Percentiles rank a stretch among this genome's conserved stretches.
These are phyloP conservation scores for Columba livia DNA, from an alignment of 2,113 vertebrate genomes.

Conservation along the genomic window DNA sequence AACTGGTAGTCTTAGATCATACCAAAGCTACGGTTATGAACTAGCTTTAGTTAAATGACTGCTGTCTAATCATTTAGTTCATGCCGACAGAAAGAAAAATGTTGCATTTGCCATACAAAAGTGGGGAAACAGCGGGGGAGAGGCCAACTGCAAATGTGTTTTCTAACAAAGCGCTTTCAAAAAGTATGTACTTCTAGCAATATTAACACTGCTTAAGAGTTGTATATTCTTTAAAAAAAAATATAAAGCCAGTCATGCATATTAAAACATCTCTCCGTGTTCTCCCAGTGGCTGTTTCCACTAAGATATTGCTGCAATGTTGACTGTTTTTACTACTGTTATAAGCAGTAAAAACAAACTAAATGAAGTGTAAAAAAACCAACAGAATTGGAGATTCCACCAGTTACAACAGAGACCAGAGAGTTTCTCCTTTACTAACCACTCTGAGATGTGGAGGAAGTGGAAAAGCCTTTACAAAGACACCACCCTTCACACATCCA, in stretches of 20 bases:
- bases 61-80: background rate
- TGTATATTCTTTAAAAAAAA: background rate
- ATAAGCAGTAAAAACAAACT: background rate
- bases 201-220: background rate
- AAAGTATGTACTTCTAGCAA: background rate
- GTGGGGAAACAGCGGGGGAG: rapidly evolving
- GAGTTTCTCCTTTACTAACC: background rate
- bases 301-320: background rate
- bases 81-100: background rate
- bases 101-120: background rate
- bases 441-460: background rate
- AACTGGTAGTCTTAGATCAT: background rate
- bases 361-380: background rate
- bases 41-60: background rate
- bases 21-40: background rate
- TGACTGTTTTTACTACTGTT: background rate
- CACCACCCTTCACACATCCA: too few species aligned
- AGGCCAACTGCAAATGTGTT: background rate
- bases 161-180: background rate
- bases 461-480: background rate
- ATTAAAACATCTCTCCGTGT: background rate
- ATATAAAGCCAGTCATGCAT: background rate
- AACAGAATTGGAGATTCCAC: background rate
- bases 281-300: background rate
- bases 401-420: background rate